Evolutionary conservation across 2,888 invertebrate species (phyloP).

Genomic region (Lypha dubia): DNA sequence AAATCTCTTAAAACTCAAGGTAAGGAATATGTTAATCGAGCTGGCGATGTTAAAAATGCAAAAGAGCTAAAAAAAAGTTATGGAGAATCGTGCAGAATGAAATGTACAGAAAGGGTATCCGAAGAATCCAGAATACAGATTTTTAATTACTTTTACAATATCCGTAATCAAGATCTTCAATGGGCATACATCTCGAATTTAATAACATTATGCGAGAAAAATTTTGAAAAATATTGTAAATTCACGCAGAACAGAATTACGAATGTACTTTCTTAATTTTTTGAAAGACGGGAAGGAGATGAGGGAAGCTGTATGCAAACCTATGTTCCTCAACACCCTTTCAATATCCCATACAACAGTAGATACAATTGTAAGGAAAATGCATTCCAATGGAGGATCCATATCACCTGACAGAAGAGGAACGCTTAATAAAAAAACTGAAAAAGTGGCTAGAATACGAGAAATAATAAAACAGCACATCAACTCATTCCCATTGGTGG

Average conservation of each 20-base stretch:
- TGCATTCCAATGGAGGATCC: background rate
- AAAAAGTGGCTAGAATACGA: slow-evolving; percentile 18
- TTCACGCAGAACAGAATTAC: slow-evolving; percentile 31
- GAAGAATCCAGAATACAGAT: slow-evolving; percentile 29
- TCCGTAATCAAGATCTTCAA: slow-evolving; percentile 37
- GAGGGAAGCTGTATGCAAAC: slow-evolving; percentile 49
- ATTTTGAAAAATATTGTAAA: slow-evolving; percentile 37
- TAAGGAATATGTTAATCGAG: slow-evolving; percentile 30
- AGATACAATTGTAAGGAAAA: too few relatives aligned
- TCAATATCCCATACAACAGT: too few relatives aligned
- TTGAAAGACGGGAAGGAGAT: background rate
- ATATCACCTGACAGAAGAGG: slow-evolving; percentile 5
- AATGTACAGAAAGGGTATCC: slow-evolving; percentile 39
- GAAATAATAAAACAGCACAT: slow-evolving; percentile 30
- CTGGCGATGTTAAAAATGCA: slow-evolving; percentile 3
- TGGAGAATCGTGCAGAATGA: background rate
- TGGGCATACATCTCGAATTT: slow-evolving; percentile 27
- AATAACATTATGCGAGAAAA: slow-evolving; percentile 37
- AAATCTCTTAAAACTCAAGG: slow-evolving; percentile 35
- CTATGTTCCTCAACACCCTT: slow-evolving; percentile 24
- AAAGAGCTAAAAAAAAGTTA: background rate
- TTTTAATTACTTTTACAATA: slow-evolving; percentile 14
- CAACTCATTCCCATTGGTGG: slow-evolving; percentile 36
- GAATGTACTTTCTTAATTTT: slow-evolving; percentile 12
- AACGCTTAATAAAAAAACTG: slow-evolving; percentile 17